These are phyloP conservation scores for Motacilla tschutschensis DNA, from an alignment of 2,113 vertebrate genomes.

Conservation along the genomic window DNA sequence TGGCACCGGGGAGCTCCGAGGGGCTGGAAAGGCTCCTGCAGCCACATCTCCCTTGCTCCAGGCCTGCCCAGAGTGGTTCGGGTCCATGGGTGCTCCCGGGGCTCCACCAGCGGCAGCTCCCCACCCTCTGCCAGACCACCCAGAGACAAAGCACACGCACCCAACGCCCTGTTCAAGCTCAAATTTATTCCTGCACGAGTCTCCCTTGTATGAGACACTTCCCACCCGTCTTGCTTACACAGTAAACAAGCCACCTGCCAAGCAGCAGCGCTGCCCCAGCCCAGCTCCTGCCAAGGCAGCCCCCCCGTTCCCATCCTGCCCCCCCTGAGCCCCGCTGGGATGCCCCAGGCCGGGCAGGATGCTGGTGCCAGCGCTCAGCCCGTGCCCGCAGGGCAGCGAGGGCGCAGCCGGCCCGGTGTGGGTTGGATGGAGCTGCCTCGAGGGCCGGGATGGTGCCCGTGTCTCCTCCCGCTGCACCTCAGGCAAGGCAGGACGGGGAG, in stretches of 20 bases:
- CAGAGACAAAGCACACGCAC: not conserved
- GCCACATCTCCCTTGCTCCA: not conserved
- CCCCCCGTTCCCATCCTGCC: not conserved
- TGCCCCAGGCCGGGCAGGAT: not conserved
- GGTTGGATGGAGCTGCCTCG: not conserved
- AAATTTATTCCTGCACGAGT: constrained; percentile 74
- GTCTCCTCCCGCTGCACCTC: constrained; percentile 8
- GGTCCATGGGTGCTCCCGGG: accelerated
- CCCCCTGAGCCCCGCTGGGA: not conserved
- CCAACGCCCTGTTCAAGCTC: constrained; percentile 37
- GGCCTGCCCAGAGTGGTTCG: accelerated
- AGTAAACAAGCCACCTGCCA: constrained; percentile 74
- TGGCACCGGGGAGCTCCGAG: not conserved
- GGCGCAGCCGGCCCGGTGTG: not conserved
- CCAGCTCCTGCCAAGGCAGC: not conserved
- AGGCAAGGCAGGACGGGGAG: not conserved
- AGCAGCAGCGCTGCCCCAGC: constrained; percentile 16
- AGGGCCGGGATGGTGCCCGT: not conserved
- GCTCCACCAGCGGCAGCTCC: accelerated
- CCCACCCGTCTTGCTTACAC: constrained; percentile 74
- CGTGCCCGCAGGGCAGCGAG: not conserved
- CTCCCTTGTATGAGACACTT: constrained; percentile 62
- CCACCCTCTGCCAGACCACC: not conserved
- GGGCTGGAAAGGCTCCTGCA: not conserved
- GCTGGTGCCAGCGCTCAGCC: not conserved